Percentiles rank a stretch among this genome's conserved stretches.
These are phyloP conservation scores for Salvelinus sp. DNA, from an alignment of 2,113 vertebrate genomes.

Conservation along the genomic window DNA sequence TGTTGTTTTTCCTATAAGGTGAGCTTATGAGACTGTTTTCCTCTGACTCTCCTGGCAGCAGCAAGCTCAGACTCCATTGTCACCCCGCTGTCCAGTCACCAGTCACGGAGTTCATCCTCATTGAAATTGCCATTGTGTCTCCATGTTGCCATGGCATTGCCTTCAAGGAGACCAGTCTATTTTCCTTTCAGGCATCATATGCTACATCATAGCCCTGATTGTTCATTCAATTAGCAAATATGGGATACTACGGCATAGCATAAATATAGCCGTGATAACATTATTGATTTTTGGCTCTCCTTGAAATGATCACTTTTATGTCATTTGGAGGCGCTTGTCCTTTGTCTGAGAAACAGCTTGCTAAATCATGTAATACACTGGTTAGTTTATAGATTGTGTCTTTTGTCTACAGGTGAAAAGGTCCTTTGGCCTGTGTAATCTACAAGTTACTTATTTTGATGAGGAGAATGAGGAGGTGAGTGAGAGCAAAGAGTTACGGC, in stretches of 20 bases:
- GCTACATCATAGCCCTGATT: background rate
- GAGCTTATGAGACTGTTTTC: no score
- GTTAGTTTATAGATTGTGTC: background rate
- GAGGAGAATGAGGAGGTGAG: slow-evolving; percentile 78
- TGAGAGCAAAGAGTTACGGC: background rate
- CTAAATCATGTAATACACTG: background rate
- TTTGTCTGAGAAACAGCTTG: slow-evolving; percentile 5
- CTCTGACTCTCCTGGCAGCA: no score
- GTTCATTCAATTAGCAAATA: background rate
- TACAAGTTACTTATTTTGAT: slow-evolving; percentile 75
- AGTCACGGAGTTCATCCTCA: slow-evolving; percentile 13
- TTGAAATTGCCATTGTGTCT: background rate
- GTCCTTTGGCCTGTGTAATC: slow-evolving; percentile 71
- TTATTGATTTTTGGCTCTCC: background rate
- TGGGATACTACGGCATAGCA: background rate
- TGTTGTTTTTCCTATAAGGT: no score
- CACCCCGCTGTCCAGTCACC: background rate
- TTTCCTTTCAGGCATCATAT: slow-evolving; percentile 2
- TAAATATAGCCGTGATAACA: background rate
- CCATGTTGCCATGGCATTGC: no score
- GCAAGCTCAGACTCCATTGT: background rate
- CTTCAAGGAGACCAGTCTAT: background rate
- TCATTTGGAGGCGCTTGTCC: background rate
- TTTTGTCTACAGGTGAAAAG: slow-evolving; percentile 66
- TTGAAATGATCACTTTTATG: background rate